A percentile compares a stretch with the other conserved stretches of the same genome.
Evolutionary conservation across 2,113 vertebrate genomes (phyloP).

Genomic region (Sturnira hondurensis): DNA sequence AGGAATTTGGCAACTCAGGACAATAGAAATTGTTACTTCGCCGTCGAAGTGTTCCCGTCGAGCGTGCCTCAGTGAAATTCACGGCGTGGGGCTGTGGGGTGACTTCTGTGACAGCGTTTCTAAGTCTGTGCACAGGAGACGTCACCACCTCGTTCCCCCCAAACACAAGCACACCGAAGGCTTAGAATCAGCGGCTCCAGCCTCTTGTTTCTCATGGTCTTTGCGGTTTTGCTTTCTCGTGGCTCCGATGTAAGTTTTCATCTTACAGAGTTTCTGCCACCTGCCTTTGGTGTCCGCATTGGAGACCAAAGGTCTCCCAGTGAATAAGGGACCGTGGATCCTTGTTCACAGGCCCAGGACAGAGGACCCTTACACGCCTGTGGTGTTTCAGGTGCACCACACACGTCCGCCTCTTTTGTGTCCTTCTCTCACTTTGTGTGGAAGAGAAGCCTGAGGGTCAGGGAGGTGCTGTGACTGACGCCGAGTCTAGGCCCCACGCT

Average conservation of each 20-base stretch:
- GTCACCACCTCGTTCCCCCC: neutral
- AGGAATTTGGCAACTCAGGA: constrained; percentile 76
- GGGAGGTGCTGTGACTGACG: rapidly evolving
- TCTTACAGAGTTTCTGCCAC: rapidly evolving
- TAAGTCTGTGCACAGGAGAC: constrained; percentile 56
- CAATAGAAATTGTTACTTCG: constrained; percentile 77
- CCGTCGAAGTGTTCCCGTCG: constrained; percentile 70
- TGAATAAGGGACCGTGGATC: neutral
- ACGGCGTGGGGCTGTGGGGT: constrained; percentile 45
- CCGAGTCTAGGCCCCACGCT: rapidly evolving
- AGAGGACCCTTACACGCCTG: rapidly evolving
- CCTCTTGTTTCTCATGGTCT: neutral
- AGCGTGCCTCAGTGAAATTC: constrained; percentile 62
- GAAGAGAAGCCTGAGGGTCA: neutral
- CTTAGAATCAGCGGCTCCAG: rapidly evolving
- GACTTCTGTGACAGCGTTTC: constrained; percentile 67
- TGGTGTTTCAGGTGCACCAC: rapidly evolving
- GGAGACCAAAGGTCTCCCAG: neutral
- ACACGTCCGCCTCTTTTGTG: neutral
- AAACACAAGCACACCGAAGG: rapidly evolving
- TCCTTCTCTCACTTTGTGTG: neutral
- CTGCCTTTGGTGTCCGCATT: rapidly evolving
- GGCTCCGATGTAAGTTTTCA: neutral
- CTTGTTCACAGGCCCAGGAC: rapidly evolving
- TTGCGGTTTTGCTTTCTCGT: rapidly evolving